Percentiles rank a stretch among this genome's conserved stretches.
Evolutionary conservation across 2,797 vertebrate genomes (phyloP).

Genomic region (Parambassis ranga): DNA sequence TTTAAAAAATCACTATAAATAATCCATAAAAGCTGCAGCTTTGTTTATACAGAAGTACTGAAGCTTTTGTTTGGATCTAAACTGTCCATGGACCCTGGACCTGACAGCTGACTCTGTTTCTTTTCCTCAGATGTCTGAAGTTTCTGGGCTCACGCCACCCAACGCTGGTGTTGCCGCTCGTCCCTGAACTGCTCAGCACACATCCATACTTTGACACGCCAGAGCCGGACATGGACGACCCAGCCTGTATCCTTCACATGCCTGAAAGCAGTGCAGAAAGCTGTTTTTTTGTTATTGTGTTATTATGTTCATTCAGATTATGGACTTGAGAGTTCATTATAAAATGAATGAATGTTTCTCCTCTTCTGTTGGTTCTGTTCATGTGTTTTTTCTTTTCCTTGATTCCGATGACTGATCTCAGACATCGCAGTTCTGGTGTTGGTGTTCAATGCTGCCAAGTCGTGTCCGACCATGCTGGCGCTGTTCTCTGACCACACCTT

Average conservation of each 20-base stretch:
- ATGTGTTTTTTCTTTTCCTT: background rate
- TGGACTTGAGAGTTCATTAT: too few relatives aligned
- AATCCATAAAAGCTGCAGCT: too few relatives aligned
- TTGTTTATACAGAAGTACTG: too few relatives aligned
- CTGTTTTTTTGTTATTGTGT: too few relatives aligned
- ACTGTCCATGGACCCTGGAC: too few relatives aligned
- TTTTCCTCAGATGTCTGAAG: conserved; percentile 88
- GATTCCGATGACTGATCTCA: conserved; percentile 52
- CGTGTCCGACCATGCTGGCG: conserved; percentile 94
- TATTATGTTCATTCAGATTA: too few relatives aligned
- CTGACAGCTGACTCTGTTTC: too few relatives aligned
- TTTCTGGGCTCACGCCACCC: conserved; percentile 93
- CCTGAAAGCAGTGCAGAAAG: background rate
- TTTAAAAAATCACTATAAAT: too few relatives aligned
- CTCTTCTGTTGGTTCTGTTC: background rate
- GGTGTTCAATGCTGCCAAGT: conserved; percentile 95
- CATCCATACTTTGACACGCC: conserved; percentile 98
- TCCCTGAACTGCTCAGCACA: conserved; percentile 94
- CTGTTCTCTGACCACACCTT: conserved; percentile 98
- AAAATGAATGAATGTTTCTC: too few relatives aligned
- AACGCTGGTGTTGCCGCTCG: conserved; percentile 91
- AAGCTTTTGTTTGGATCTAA: too few relatives aligned
- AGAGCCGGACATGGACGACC: conserved; percentile 98
- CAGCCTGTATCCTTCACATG: conserved; percentile 91
- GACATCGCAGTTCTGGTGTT: conserved; percentile 96